A percentile compares a stretch with the other conserved stretches of the same genome.
Conservation (phyloP, 2,113 vertebrate genomes). For the Xiphophorus couchianus region DNA sequence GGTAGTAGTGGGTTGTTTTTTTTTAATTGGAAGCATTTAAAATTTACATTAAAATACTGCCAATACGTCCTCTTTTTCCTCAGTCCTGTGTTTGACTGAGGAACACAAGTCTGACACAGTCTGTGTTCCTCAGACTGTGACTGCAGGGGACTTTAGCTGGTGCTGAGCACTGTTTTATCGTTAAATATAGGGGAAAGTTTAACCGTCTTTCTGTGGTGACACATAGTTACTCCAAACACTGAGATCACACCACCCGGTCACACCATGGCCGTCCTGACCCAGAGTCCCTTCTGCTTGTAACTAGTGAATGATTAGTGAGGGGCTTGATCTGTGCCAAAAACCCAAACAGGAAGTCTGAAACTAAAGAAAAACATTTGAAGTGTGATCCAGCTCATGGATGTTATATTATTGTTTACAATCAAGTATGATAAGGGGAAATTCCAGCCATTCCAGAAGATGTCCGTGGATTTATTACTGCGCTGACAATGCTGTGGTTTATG, state of each 20-base stretch:
- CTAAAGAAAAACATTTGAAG: background rate
- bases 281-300: background rate
- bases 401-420: background rate
- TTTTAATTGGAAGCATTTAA: background rate
- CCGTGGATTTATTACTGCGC: background rate
- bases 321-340: background rate
- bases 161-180: constrained; percentile 18
- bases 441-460: background rate
- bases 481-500: too few species aligned
- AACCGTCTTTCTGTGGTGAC: constrained; percentile 27
- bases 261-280: constrained; percentile 27
- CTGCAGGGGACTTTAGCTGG: too few species aligned
- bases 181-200: constrained; percentile 61
- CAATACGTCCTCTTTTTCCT: background rate
- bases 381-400: background rate
- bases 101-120: too few species aligned
- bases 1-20: background rate
- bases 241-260: constrained; percentile 61
- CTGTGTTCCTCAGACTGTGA: too few species aligned
- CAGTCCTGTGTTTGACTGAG: background rate
- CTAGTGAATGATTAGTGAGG: constrained; percentile 11
- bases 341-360: background rate
- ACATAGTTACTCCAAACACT: constrained; percentile 40
- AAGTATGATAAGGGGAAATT: background rate
- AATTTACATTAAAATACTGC: background rate